Conservation (phyloP, 2,888 invertebrate species). For the Ecliptopera silaceata region DNA sequence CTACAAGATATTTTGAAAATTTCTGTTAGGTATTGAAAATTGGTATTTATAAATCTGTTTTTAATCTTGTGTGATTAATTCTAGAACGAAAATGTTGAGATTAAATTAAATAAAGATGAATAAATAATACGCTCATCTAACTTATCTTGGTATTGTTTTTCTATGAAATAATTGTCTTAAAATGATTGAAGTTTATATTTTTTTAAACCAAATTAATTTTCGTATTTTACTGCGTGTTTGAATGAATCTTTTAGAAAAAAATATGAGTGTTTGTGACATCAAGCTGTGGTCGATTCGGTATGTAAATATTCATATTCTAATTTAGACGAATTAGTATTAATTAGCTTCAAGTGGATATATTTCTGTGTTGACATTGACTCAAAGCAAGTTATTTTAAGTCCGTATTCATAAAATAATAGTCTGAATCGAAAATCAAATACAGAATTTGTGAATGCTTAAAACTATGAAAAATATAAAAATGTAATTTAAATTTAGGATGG, state of each 20-base stretch:
- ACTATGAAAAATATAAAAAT: no score
- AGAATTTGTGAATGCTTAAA: no score
- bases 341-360: conserved; percentile 72
- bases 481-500: no score
- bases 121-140: no score
- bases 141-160: no score
- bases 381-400: not conserved
- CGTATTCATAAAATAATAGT: no score
- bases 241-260: conserved; percentile 14
- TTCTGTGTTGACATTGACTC: conserved; percentile 48
- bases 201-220: not conserved
- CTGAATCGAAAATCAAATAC: no score
- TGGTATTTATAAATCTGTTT: not conserved
- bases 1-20: no score
- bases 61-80: not conserved
- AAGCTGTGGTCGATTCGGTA: conserved; percentile 43
- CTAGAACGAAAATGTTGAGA: no score
- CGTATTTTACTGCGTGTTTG: not conserved
- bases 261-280: conserved; percentile 40
- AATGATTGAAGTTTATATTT: no score
- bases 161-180: no score
- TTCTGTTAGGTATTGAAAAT: not conserved
- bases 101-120: no score
- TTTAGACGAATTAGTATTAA: conserved; percentile 70
- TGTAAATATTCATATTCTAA: conserved; percentile 69